Percentiles rank a stretch among this genome's conserved stretches.
Evolutionary conservation across 2,888 invertebrate species (phyloP).

Genomic region (Leucophenga montana): DNA sequence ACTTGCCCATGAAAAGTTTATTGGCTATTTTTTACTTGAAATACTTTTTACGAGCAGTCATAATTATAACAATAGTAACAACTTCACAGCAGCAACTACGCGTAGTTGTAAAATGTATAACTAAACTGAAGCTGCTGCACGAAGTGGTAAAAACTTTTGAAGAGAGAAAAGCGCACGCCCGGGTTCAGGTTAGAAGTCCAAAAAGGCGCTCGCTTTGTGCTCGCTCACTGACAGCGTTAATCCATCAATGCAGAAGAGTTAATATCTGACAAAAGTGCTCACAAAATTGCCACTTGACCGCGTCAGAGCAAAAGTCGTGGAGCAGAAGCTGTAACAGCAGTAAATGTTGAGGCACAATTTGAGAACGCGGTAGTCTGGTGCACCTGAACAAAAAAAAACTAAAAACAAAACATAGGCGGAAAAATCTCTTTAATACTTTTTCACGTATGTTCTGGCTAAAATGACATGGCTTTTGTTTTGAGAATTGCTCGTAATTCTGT

Average conservation of each 20-base stretch:
- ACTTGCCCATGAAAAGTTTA: slow-evolving; percentile 31
- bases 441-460: slow-evolving; percentile 20
- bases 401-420: slow-evolving; percentile 26
- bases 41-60: slow-evolving; percentile 37
- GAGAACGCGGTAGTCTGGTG: not conserved
- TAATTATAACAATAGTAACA: slow-evolving; percentile 41
- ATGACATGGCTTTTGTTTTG: slow-evolving; percentile 14
- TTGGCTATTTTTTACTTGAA: slow-evolving; percentile 21
- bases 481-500: slow-evolving; percentile 8
- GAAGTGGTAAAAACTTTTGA: not conserved
- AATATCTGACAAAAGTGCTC: not conserved
- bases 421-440: slow-evolving; percentile 34
- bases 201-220: not conserved
- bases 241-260: slow-evolving; percentile 27
- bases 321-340: not conserved
- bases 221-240: slow-evolving; percentile 24
- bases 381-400: slow-evolving; percentile 12
- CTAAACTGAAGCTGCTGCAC: slow-evolving; percentile 1
- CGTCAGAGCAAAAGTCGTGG: not conserved
- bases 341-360: not conserved
- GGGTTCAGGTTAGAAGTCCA: slow-evolving; percentile 13
- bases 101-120: too few relatives aligned
- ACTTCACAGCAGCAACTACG: not conserved
- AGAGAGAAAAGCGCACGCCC: too few relatives aligned
- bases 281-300: slow-evolving; percentile 22